Percentiles rank a stretch among this genome's conserved stretches.
Conservation (phyloP, 2,888 invertebrate species). For the Globia sparganii region DNA sequence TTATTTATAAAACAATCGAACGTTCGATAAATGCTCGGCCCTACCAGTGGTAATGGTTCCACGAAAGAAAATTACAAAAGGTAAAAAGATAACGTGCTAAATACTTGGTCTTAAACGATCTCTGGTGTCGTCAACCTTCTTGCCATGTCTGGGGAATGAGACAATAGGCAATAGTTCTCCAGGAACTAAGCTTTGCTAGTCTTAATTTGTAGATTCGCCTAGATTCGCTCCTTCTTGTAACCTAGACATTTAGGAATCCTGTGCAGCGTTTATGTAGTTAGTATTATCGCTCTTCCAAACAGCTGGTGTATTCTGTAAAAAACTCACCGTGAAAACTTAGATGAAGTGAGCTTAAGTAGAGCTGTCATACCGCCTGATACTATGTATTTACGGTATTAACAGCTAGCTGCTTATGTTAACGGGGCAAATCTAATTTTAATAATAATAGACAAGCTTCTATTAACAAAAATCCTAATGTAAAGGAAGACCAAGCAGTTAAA, state of each 20-base stretch:
- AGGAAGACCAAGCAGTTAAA: neutral
- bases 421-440: neutral
- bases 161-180: constrained; percentile 9
- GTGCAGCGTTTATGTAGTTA: neutral
- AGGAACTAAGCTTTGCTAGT: constrained; percentile 2
- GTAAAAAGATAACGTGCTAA: constrained; percentile 59
- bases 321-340: neutral
- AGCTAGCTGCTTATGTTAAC: neutral
- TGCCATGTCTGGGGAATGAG: neutral
- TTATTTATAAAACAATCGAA: constrained; percentile 91
- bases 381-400: neutral
- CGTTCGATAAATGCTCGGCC: constrained; percentile 86
- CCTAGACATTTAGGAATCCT: neutral
- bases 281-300: neutral
- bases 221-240: neutral
- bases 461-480: too few relatives aligned
- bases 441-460: neutral
- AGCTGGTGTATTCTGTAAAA: neutral
- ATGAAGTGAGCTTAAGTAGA: neutral
- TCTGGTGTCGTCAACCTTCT: constrained; percentile 32
- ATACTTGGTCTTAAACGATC: constrained; percentile 73
- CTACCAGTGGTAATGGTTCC: constrained; percentile 79
- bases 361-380: neutral
- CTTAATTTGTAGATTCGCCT: neutral
- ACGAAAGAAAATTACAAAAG: constrained; percentile 52